These are phyloP conservation scores for Oryzias sinensis DNA, from an alignment of 2,797 vertebrate species.

Conservation along the genomic window DNA sequence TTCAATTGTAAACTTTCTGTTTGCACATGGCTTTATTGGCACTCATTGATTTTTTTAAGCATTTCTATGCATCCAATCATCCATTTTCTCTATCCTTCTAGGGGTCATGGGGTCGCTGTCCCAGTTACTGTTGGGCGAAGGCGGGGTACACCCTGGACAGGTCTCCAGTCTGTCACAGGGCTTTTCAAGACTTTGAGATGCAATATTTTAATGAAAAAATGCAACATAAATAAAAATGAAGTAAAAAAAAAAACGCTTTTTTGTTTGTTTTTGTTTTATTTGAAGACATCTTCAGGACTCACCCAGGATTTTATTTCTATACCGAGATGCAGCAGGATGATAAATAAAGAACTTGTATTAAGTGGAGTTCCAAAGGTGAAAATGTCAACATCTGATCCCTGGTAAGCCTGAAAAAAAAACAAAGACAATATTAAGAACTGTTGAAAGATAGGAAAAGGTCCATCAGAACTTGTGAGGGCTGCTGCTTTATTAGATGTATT, in stretches of 20 bases:
- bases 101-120: not conserved
- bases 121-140: too few relatives aligned
- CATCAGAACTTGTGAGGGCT: not conserved
- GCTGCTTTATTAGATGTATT: conserved; percentile 3
- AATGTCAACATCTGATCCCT: conserved; percentile 84
- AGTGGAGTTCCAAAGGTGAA: conserved; percentile 90
- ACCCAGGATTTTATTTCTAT: conserved; percentile 96
- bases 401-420: conserved; percentile 76
- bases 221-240: too few relatives aligned
- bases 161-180: too few relatives aligned
- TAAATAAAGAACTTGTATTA: conserved; percentile 88
- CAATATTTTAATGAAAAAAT: too few relatives aligned
- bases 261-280: too few relatives aligned
- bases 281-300: conserved; percentile 47
- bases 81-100: conserved; percentile 7
- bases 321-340: conserved; percentile 90
- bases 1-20: too few relatives aligned
- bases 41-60: not conserved
- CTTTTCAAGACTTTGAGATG: too few relatives aligned
- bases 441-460: conserved; percentile 7
- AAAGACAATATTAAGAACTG: conserved; percentile 15
- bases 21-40: not conserved
- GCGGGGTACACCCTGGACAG: too few relatives aligned
- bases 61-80: not conserved
- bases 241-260: too few relatives aligned